Evolutionary conservation across 1,140 invertebrate genomes (phyloP).

Genomic region (Drosophila orena): DNA sequence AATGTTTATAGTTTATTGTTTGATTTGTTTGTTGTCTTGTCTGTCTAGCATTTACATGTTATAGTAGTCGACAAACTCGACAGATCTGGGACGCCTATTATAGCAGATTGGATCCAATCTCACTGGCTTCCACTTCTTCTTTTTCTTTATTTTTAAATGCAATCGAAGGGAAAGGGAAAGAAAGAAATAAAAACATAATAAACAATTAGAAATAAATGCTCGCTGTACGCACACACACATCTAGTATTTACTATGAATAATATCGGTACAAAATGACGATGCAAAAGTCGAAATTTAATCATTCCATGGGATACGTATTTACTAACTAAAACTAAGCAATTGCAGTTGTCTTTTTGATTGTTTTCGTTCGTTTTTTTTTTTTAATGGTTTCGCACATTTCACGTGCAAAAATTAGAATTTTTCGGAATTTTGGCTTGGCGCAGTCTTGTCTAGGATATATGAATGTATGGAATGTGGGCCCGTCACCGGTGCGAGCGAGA

Average conservation of each 20-base stretch:
- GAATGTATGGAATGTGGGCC: constrained; percentile 17
- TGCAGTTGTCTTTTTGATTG: constrained; percentile 37
- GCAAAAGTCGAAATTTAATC: constrained; percentile 20
- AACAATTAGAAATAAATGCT: constrained; percentile 73
- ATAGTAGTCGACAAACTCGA: constrained; percentile 84
- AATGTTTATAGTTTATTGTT: constrained; percentile 30
- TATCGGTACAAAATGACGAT: constrained; percentile 25
- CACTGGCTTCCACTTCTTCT: constrained; percentile 84
- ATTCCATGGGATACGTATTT: constrained; percentile 29
- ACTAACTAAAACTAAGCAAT: constrained; percentile 40
- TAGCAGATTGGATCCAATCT: constrained; percentile 84
- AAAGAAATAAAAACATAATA: constrained; percentile 75
- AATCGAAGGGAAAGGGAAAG: constrained; percentile 58
- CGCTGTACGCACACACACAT: constrained; percentile 49
- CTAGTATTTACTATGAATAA: constrained; percentile 21
- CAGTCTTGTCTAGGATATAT: constrained; percentile 44
- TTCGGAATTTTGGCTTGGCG: constrained; percentile 32
- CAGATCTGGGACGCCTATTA: constrained; percentile 76
- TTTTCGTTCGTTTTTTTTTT: constrained; percentile 13
- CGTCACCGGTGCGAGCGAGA: constrained; percentile 23
- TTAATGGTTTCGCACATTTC: constrained; percentile 31
- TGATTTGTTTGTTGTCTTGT: constrained; percentile 19
- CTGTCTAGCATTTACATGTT: constrained; percentile 68
- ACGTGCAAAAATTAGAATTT: constrained; percentile 19
- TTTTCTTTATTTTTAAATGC: constrained; percentile 65